Base-by-base conservation (phyloP, 1,140 invertebrate genomes). In the Achatina immaculata region DNA sequence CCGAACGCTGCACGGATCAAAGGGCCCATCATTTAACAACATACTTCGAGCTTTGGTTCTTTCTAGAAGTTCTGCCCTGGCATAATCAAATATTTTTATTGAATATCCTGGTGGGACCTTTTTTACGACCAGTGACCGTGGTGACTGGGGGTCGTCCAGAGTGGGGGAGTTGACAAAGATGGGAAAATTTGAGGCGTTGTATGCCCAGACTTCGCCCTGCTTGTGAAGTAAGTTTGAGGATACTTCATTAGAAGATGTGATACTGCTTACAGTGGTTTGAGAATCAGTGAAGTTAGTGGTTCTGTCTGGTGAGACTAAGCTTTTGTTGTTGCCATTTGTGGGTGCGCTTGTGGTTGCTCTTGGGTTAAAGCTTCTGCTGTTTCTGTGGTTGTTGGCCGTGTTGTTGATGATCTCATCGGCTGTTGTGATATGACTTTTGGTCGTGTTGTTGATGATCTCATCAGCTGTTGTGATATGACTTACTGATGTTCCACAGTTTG, bases 111-210 rank as follows among this genome's bases (percentile, higher is more conserved):
- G 94, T 65, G 94, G 93, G 75, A 97, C 94, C 83, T 90, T 90
- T 90, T 95, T 94, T 62, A 96, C 94, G 48, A 95, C 92, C 79
- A 94, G 80, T 3, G 93, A 86, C 19, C 93, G 93, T 77, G 93
- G 92, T 0, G 94, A 93, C 80, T 95, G 94, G 0, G 93, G 92
- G 76, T 94, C 94, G 87, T 95, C 94, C 85, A 97, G 90, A 0
- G 95, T 96, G 0, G 95, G 95, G 16, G 96, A 97, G 89, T 96
- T 95, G 45, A 97, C 95, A 90, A 97, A 98, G 83, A 97, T 94
- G 0, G 96, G 95, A 87, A 93, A 93, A 42, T 95, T 93, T 24
- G 95, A 96, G 65, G 95, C 94, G 91, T 97, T 98, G 93, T 97
- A 97, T 48, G 95, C 92, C 96, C 96, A 97, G 0, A 97, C 95